These are phyloP conservation scores for Pollenia griseotomentosa DNA, from an alignment of 2,888 invertebrate genomes.

Conservation along the genomic window DNA sequence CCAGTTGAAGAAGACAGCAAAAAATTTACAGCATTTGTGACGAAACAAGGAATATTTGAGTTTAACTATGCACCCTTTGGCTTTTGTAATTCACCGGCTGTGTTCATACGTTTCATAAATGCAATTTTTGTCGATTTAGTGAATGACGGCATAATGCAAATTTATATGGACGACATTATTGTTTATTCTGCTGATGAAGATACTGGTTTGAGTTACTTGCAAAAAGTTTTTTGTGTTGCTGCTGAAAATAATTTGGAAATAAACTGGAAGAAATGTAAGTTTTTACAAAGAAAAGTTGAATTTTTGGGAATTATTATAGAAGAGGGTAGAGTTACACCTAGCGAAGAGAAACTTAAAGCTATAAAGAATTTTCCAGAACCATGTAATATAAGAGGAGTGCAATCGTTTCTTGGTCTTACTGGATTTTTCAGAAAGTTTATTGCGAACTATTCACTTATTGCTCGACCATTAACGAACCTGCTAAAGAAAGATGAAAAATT, in stretches of 20 bases:
- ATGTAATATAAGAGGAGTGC: constrained; percentile 49
- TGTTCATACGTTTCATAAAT: constrained; percentile 63
- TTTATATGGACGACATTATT: constrained; percentile 70
- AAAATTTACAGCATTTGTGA: constrained; percentile 58
- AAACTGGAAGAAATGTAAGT: constrained; percentile 73
- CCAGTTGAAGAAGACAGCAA: constrained; percentile 52
- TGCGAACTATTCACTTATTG: constrained; percentile 57
- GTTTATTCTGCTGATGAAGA: constrained; percentile 64
- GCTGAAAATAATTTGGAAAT: constrained; percentile 68
- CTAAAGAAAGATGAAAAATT: constrained; percentile 45
- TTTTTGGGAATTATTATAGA: constrained; percentile 68
- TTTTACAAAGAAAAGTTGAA: constrained; percentile 58
- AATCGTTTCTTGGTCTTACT: constrained; percentile 65
- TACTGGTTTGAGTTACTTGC: constrained; percentile 53
- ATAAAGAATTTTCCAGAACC: constrained; percentile 58
- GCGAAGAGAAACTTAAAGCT: constrained; percentile 51
- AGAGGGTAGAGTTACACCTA: constrained; percentile 57
- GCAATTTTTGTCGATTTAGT: constrained; percentile 65
- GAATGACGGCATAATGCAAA: constrained; percentile 50
- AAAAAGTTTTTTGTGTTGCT: constrained; percentile 56
- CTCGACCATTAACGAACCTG: constrained; percentile 56
- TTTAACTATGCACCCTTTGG: constrained; percentile 62
- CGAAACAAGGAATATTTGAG: constrained; percentile 53
- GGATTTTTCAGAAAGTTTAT: constrained; percentile 68
- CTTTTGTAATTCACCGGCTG: constrained; percentile 63